These are phyloP conservation scores for Aphelenchoides besseyi DNA, from an alignment of 1,140 invertebrate genomes.

Conservation along the genomic window DNA sequence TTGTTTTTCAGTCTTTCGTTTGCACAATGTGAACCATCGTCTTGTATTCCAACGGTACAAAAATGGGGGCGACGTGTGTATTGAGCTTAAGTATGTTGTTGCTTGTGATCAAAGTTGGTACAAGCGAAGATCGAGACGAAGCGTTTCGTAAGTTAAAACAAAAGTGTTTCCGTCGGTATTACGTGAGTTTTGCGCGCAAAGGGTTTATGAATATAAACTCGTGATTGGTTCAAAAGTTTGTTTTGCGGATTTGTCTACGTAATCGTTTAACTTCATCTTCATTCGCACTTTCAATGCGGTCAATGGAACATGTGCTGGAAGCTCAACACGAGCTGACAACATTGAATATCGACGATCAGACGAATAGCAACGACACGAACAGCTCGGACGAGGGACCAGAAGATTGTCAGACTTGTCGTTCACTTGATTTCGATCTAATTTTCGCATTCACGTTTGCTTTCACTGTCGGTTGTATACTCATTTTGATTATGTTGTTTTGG, in stretches of 20 bases:
- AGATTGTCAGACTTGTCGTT: slow-evolving; percentile 56
- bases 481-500: slow-evolving; percentile 62
- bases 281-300: slow-evolving; percentile 26
- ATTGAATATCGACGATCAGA: slow-evolving; percentile 27
- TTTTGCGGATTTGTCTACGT: not conserved
- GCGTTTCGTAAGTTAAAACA: not conserved
- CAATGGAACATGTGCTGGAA: slow-evolving; percentile 49
- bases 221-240: not conserved
- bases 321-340: slow-evolving; percentile 47
- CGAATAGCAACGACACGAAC: not conserved
- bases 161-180: not conserved
- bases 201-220: not conserved
- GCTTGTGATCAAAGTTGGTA: no score
- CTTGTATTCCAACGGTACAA: no score
- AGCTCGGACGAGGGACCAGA: slow-evolving; percentile 30
- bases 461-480: slow-evolving; percentile 52
- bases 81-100: no score
- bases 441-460: slow-evolving; percentile 60
- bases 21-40: not conserved
- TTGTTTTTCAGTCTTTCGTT: not conserved
- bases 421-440: slow-evolving; percentile 62
- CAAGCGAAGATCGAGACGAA: not conserved
- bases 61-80: no score
- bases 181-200: not conserved
- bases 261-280: not conserved